Evolutionary conservation across 1,140 invertebrate genomes (phyloP), one percentile per base, ranked within the genome.

Genomic region (Aleiodes sp.): DNA sequence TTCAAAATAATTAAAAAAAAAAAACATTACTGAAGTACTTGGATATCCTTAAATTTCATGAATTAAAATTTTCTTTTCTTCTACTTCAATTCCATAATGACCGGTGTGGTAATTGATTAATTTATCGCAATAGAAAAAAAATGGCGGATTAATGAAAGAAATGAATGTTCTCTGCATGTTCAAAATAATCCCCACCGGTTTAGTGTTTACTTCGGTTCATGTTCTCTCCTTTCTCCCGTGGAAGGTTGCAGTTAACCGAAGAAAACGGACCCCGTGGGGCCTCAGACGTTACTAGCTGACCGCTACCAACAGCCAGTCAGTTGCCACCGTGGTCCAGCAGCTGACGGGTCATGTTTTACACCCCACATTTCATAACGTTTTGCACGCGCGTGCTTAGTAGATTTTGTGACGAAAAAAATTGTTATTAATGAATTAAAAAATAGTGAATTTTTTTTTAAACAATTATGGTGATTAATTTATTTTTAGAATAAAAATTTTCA

Each of bases 291-390:
- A 76, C 73, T 70, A 70, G 70, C 76, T 71, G 76, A 76, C 71
- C 65, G 65, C 64, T 57, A 66, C 64, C 72, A 70, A 71, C 69
- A 70, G 63, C 72, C 71, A 75, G 78, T 76, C 78, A 78, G 78
- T 81, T 78, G 70, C 70, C 62, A 73, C 74, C 70, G 73, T 72
- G 76, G 75, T 80, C 75, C 79, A 78, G 73, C 73, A 63, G 73
- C 68, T 66, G 67, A 68, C 75, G 73, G 72, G 46, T 68, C 67
- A 70, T 26, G 33, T 70, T 41, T 35, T 35, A 46, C 10, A 68
- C 39, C 46, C 10, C 10, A 6, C 6, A 33, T 66, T n/a, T n/a
- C n/a, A 21, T n/a, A 24, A 35, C 46, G 24, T 10, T 35, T 14
- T 26, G 21, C 46, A 24, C 29, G 29, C 41, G 14, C 46, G 4